phyloP scores from a whole-genome alignment of 2,888 invertebrate genomes.

The Dolichomitus sp. region DNA sequence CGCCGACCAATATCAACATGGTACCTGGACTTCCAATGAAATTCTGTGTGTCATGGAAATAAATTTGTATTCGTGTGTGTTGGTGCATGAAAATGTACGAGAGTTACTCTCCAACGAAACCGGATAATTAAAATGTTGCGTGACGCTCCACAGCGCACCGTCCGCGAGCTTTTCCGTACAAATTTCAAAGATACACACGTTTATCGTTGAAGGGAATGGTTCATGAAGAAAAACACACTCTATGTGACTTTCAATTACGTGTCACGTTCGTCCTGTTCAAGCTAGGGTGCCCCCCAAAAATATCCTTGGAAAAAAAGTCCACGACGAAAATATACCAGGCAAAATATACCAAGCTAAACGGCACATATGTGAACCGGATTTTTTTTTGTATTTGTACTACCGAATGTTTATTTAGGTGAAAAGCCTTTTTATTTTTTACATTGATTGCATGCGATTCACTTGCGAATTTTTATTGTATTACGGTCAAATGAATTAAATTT shows the following conservation, averaged over 20 bases:
- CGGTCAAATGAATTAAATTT: too few relatives aligned
- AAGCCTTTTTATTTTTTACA: neutral
- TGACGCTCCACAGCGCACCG: neutral
- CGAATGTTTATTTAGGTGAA: neutral
- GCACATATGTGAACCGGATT: too few relatives aligned
- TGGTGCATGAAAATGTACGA: neutral
- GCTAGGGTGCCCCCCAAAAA: too few relatives aligned
- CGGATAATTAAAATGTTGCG: conserved; percentile 50
- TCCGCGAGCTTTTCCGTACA: conserved; percentile 19
- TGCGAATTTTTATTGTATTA: neutral
- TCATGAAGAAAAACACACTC: conserved; percentile 15
- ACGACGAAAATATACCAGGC: too few relatives aligned
- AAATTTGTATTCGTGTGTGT: conserved; percentile 15
- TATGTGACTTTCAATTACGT: neutral
- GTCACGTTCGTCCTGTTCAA: neutral
- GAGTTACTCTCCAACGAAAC: conserved; percentile 25
- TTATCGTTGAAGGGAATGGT: conserved; percentile 30
- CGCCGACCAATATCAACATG: conserved; percentile 44
- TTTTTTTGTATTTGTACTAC: too few relatives aligned
- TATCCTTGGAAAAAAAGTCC: too few relatives aligned
- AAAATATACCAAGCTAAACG: too few relatives aligned
- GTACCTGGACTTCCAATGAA: neutral
- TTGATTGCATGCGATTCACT: neutral
- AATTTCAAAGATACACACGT: conserved; percentile 41
- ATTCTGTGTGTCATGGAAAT: conserved; percentile 13